Conservation (phyloP, 1,140 invertebrate genomes). For the Brachystomella parvula region DNA sequence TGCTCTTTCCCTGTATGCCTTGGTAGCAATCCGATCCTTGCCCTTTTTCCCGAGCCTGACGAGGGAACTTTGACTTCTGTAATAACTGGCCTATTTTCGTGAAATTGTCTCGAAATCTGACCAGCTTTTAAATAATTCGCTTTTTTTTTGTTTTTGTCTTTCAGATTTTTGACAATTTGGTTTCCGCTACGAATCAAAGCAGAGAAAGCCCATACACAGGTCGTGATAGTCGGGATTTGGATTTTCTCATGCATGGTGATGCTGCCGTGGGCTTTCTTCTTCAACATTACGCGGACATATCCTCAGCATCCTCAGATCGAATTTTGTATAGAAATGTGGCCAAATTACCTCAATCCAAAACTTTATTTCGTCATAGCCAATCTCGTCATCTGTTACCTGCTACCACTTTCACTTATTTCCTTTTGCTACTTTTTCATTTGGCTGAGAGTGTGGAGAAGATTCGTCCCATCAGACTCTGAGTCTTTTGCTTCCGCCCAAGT, state of each 20-base stretch:
- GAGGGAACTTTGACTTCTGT: too few species aligned
- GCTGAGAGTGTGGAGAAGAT: conserved; percentile 44
- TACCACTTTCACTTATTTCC: conserved; percentile 48
- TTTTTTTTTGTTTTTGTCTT: conserved; percentile 39
- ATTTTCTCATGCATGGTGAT: conserved; percentile 48
- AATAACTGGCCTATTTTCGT: too few species aligned
- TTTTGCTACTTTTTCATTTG: conserved; percentile 52
- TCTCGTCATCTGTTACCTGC: conserved; percentile 53
- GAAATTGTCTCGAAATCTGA: background rate
- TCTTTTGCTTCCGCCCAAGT: conserved; percentile 51
- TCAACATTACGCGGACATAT: conserved; percentile 40
- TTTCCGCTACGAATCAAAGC: conserved; percentile 51
- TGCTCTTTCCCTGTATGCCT: background rate
- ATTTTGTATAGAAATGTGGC: conserved; percentile 47
- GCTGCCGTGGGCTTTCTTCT: conserved; percentile 54
- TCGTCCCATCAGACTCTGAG: conserved; percentile 27
- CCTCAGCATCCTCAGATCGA: conserved; percentile 44
- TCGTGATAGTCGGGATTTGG: conserved; percentile 51
- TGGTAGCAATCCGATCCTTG: too few species aligned
- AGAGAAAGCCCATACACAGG: conserved; percentile 45
- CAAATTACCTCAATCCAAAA: conserved; percentile 29
- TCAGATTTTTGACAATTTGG: conserved; percentile 50
- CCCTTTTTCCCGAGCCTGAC: too few species aligned
- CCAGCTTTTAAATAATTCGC: conserved; percentile 24
- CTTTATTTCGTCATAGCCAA: conserved; percentile 52